These are phyloP conservation scores for Amphipyra berbera DNA, from an alignment of 2,888 invertebrate genomes.

Conservation along the genomic window DNA sequence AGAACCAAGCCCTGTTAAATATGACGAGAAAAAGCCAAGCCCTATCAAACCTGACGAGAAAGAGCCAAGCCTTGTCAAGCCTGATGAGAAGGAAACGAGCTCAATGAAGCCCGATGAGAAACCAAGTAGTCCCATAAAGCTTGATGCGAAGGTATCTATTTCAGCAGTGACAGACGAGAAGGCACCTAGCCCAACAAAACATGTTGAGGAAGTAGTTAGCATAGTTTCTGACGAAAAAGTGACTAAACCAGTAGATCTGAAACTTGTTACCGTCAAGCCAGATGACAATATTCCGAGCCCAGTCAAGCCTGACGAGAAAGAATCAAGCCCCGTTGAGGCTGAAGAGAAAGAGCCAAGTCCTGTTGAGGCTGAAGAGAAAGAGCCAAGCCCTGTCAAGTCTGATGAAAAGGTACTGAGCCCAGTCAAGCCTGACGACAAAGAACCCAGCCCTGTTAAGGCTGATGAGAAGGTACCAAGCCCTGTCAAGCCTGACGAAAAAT, in stretches of 20 bases:
- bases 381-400: conserved; percentile 8
- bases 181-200: not conserved
- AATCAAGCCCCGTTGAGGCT: conserved; percentile 18
- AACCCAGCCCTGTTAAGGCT: not conserved
- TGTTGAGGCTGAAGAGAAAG: conserved; percentile 12
- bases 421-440: conserved; percentile 1
- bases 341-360: conserved; percentile 40
- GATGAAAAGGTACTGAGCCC: conserved; percentile 8
- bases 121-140: not conserved
- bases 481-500: conserved; percentile 17
- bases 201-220: conserved; percentile 11
- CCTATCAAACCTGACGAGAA: not conserved
- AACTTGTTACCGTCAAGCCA: conserved; percentile 1
- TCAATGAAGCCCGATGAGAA: not conserved
- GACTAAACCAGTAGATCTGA: not conserved
- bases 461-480: conserved; percentile 33
- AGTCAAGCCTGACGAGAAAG: not conserved
- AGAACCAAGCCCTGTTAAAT: not conserved
- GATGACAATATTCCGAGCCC: not conserved
- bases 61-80: not conserved
- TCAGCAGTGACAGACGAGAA: too few relatives aligned
- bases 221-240: conserved; percentile 7
- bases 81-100: not conserved
- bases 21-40: not conserved
- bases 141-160: not conserved